These are phyloP conservation scores for Scaptomyza hsui DNA, from an alignment of 1,140 invertebrate species.

Conservation along the genomic window DNA sequence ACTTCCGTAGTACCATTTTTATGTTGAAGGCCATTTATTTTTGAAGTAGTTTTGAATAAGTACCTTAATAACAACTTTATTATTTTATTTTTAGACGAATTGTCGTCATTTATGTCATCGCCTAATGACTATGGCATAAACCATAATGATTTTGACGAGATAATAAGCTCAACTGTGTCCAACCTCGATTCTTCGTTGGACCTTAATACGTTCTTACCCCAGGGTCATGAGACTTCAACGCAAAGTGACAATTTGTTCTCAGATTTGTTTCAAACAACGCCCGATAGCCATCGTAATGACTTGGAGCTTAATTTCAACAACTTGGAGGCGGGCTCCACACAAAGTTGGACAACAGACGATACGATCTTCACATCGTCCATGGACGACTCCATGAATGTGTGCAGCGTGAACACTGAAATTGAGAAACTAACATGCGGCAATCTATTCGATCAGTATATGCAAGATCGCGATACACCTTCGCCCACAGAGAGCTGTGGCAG, in stretches of 20 bases:
- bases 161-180: conserved; percentile 55
- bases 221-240: conserved; percentile 5
- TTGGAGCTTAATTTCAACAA: conserved; percentile 48
- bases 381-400: conserved; percentile 41
- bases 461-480: conserved; percentile 68
- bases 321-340: conserved; percentile 22
- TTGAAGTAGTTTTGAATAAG: background rate
- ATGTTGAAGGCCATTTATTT: too few species aligned
- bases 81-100: conserved; percentile 47
- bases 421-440: conserved; percentile 47
- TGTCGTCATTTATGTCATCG: conserved; percentile 57
- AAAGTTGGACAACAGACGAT: conserved; percentile 3
- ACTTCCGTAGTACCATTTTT: background rate
- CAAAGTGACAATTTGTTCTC: conserved; percentile 40
- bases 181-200: conserved; percentile 58
- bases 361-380: conserved; percentile 8
- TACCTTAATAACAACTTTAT: background rate
- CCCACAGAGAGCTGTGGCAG: conserved; percentile 68
- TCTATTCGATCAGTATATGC: conserved; percentile 33
- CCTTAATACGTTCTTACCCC: conserved; percentile 48
- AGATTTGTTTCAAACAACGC: conserved; percentile 29
- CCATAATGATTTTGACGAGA: conserved; percentile 63
- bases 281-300: conserved; percentile 22
- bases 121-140: conserved; percentile 53
- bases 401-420: conserved; percentile 51